phyloP scores from a whole-genome alignment of 2,888 invertebrate species.

The Dilophus febrilis region DNA sequence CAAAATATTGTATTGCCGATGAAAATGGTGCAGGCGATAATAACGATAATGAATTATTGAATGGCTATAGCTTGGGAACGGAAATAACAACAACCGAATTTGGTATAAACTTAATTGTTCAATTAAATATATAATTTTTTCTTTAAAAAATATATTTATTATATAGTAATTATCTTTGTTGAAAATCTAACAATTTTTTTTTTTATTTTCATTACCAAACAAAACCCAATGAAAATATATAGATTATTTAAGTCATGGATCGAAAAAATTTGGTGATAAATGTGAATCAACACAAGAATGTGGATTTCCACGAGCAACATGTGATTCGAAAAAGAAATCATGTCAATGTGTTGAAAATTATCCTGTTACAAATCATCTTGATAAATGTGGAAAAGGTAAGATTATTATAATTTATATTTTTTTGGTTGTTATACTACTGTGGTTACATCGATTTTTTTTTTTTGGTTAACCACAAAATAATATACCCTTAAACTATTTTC shows the following conservation, averaged over 20 bases:
- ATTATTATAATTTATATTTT: too few relatives aligned
- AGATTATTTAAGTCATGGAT: constrained; percentile 39
- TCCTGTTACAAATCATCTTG: constrained; percentile 63
- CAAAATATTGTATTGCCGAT: constrained; percentile 17
- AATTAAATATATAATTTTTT: too few relatives aligned
- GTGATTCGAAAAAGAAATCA: constrained; percentile 47
- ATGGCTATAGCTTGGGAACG: constrained; percentile 24
- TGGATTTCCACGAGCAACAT: constrained; percentile 55
- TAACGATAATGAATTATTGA: constrained; percentile 26
- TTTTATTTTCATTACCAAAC: constrained; percentile 7
- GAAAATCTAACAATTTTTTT: too few relatives aligned
- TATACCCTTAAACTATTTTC: too few relatives aligned
- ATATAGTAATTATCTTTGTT: too few relatives aligned
- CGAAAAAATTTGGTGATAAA: constrained; percentile 57
- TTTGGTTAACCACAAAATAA: too few relatives aligned
- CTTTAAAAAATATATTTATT: neutral
- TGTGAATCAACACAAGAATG: constrained; percentile 56
- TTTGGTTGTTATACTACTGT: too few relatives aligned
- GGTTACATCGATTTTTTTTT: too few relatives aligned
- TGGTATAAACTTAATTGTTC: too few relatives aligned
- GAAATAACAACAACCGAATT: constrained; percentile 30
- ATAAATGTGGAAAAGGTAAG: constrained; percentile 73
- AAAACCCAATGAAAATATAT: too few relatives aligned
- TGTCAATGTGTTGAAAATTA: constrained; percentile 59
- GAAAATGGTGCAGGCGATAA: constrained; percentile 17